phyloP scores from a whole-genome alignment of 1,140 invertebrate species.

The Archegozetes longisetosus region DNA sequence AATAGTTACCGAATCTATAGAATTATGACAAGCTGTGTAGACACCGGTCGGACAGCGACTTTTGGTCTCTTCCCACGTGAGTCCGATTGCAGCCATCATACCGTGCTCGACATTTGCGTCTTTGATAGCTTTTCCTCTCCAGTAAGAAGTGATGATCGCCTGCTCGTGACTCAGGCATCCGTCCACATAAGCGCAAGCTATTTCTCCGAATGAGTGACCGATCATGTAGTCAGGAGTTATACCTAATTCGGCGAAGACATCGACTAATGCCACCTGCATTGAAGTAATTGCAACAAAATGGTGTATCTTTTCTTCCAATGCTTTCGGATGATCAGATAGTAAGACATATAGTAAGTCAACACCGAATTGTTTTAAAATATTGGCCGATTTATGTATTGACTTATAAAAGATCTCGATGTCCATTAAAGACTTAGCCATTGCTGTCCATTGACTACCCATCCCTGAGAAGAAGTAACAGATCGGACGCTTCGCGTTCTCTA shows the following conservation, averaged over 20 bases:
- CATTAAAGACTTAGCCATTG: slow-evolving; percentile 74
- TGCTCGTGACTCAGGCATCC: slow-evolving; percentile 80
- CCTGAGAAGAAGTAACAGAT: slow-evolving; percentile 65
- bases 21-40: slow-evolving; percentile 83
- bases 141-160: slow-evolving; percentile 68
- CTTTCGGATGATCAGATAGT: slow-evolving; percentile 53
- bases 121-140: slow-evolving; percentile 65
- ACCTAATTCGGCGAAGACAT: slow-evolving; percentile 3
- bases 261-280: slow-evolving; percentile 30
- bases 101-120: slow-evolving; percentile 30
- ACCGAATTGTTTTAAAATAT: slow-evolving; percentile 52
- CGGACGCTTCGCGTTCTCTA: slow-evolving; percentile 1
- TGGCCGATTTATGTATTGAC: slow-evolving; percentile 54
- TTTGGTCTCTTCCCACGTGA: slow-evolving; percentile 70
- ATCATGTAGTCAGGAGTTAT: slow-evolving; percentile 6
- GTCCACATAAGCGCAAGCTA: slow-evolving; percentile 91
- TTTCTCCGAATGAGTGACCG: slow-evolving; percentile 45
- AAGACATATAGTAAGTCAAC: slow-evolving; percentile 65
- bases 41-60: slow-evolving; percentile 53
- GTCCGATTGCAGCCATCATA: slow-evolving; percentile 67
- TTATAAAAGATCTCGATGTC: slow-evolving; percentile 54
- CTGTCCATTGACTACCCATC: slow-evolving; percentile 91
- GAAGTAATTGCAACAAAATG: slow-evolving; percentile 83
- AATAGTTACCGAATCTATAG: slow-evolving; percentile 75
- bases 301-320: slow-evolving; percentile 57